Percentiles rank a stretch among this genome's conserved stretches.
Conservation (phyloP, 1,140 invertebrate species). For the Heliconius nattereri region DNA sequence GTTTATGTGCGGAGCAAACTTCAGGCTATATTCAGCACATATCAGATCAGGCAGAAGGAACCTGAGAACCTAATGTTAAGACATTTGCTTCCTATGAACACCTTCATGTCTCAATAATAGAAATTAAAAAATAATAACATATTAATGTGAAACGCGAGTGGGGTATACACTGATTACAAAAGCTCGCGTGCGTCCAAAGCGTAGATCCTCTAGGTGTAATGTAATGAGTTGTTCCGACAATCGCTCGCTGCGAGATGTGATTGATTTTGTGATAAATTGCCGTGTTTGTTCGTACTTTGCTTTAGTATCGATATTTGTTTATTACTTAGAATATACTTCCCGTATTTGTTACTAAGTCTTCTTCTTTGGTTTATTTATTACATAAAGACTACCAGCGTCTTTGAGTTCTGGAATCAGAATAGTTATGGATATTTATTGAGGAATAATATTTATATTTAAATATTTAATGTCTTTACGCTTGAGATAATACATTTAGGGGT, state of each 20-base stretch:
- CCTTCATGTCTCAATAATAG: no score
- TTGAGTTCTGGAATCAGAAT: not conserved
- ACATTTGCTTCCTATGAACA: no score
- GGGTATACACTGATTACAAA: conserved; percentile 15
- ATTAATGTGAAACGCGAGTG: not conserved
- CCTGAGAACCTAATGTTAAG: no score
- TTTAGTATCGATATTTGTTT: conserved; percentile 18
- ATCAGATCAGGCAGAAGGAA: no score
- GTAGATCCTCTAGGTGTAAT: conserved; percentile 20
- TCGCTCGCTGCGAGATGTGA: conserved; percentile 21
- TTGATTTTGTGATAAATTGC: conserved; percentile 24
- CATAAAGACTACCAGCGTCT: not conserved
- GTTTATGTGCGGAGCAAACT: no score
- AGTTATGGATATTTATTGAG: not conserved
- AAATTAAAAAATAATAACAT: no score
- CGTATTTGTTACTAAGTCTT: not conserved
- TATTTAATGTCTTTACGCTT: no score
- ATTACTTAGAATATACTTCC: conserved; percentile 5
- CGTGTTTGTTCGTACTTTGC: not conserved
- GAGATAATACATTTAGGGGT: no score
- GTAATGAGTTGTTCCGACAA: conserved; percentile 17
- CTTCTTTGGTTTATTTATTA: conserved; percentile 1
- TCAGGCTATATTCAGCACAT: no score
- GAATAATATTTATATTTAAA: no score
- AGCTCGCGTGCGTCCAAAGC: conserved; percentile 11